phyloP scores from a whole-genome alignment of 2,113 vertebrate species.

The Amia ocellicauda region DNA sequence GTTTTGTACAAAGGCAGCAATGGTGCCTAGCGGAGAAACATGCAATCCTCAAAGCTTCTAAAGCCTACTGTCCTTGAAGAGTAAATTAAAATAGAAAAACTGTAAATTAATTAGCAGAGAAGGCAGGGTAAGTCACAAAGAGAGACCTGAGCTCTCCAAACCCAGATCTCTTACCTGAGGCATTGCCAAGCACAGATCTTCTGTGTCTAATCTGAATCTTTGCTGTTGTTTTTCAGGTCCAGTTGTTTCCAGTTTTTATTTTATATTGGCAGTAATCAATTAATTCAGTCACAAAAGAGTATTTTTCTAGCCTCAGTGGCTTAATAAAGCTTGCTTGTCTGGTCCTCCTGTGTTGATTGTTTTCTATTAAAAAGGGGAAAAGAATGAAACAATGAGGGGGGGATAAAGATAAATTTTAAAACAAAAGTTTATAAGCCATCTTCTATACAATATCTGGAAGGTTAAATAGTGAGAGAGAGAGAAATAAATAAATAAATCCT shows the following conservation, averaged over 20 bases:
- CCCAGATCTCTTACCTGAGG: slow-evolving; percentile 82
- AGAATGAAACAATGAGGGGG: not conserved
- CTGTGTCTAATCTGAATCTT: slow-evolving; percentile 76
- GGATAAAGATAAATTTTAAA: slow-evolving; percentile 6
- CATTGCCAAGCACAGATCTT: slow-evolving; percentile 89
- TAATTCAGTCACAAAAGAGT: slow-evolving; percentile 1
- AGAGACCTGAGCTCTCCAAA: not conserved
- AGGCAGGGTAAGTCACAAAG: not conserved
- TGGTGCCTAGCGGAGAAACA: no score
- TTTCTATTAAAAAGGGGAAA: slow-evolving; percentile 22
- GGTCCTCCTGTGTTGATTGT: slow-evolving; percentile 19
- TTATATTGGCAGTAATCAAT: slow-evolving; percentile 53
- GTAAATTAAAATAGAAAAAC: no score
- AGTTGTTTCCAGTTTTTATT: slow-evolving; percentile 73
- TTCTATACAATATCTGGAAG: no score
- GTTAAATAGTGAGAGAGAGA: no score
- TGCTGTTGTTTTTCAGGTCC: slow-evolving; percentile 71
- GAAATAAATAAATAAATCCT: no score
- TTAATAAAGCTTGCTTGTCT: slow-evolving; percentile 15
- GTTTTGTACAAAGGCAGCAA: no score
- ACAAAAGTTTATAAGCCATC: not conserved
- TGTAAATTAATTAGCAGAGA: no score
- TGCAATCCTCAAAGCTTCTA: no score
- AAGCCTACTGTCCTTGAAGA: no score
- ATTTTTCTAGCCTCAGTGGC: slow-evolving; percentile 32